Percentiles rank a stretch among this genome's conserved stretches.
Evolutionary conservation across 2,797 vertebrate genomes (phyloP).

Genomic region (Gallirallus australis): DNA sequence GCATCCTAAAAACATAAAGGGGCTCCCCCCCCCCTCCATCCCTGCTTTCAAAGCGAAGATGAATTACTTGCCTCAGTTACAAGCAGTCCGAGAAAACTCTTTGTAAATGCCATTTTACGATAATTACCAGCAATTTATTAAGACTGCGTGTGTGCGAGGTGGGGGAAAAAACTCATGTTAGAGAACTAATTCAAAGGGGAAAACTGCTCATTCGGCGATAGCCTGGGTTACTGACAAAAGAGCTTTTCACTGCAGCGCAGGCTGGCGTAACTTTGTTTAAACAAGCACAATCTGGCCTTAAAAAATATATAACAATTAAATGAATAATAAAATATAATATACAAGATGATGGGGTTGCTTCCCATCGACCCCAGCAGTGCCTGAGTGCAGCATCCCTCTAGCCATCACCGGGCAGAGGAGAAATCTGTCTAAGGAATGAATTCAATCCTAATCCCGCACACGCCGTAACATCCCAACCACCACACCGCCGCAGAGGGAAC

Average conservation of each 20-base stretch:
- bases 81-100: conserved; percentile 63
- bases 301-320: not conserved
- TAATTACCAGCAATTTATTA: conserved; percentile 70
- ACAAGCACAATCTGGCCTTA: conserved; percentile 57
- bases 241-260: conserved; percentile 43
- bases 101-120: conserved; percentile 73
- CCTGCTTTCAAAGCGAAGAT: conserved; percentile 13
- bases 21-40: conserved; percentile 7
- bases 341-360: not conserved
- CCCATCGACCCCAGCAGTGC: conserved; percentile 14
- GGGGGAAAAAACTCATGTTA: not conserved
- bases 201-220: conserved; percentile 44
- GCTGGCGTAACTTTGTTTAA: conserved; percentile 57
- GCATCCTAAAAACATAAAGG: conserved; percentile 32
- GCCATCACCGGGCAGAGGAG: conserved; percentile 74
- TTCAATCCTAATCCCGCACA: conserved; percentile 66
- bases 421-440: conserved; percentile 76
- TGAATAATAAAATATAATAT: not conserved
- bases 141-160: not conserved
- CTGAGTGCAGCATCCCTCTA: conserved; percentile 42
- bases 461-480: conserved; percentile 59
- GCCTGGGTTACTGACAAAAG: conserved; percentile 72
- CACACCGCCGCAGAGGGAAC: not conserved
- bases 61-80: conserved; percentile 65
- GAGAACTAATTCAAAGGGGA: conserved; percentile 62